Conservation (phyloP, 2,113 vertebrate species). For the Limanda limanda region DNA sequence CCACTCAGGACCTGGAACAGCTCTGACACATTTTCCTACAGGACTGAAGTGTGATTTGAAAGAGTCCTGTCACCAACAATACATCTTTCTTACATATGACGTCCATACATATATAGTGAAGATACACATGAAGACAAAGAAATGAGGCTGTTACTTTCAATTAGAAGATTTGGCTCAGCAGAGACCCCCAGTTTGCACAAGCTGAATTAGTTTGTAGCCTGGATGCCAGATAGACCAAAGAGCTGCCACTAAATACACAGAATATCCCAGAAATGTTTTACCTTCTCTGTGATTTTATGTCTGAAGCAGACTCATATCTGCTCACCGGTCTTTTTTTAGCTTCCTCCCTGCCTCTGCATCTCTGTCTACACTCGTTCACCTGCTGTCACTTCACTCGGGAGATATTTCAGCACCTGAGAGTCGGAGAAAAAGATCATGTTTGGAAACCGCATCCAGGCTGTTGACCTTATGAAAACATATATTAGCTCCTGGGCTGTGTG, state of each 20-base stretch:
- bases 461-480: constrained; percentile 72
- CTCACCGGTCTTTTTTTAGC: constrained; percentile 8
- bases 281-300: not conserved
- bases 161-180: not conserved
- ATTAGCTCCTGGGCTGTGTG: constrained; percentile 51
- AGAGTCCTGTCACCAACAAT: not conserved
- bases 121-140: not conserved
- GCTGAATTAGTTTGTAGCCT: not conserved
- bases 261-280: constrained; percentile 11
- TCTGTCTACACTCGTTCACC: not conserved
- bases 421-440: constrained; percentile 46
- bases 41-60: constrained; percentile 14
- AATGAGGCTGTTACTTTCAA: not conserved
- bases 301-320: not conserved
- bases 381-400: constrained; percentile 46
- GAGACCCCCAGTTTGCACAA: no score
- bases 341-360: not conserved
- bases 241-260: not conserved
- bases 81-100: not conserved
- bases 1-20: constrained; percentile 21
- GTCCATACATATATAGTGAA: not conserved
- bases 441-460: constrained; percentile 52
- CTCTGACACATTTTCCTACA: constrained; percentile 14
- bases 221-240: not conserved
- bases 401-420: constrained; percentile 19